Base-by-base conservation (phyloP, 2,113 vertebrate genomes). In the Cottus gobio region DNA sequence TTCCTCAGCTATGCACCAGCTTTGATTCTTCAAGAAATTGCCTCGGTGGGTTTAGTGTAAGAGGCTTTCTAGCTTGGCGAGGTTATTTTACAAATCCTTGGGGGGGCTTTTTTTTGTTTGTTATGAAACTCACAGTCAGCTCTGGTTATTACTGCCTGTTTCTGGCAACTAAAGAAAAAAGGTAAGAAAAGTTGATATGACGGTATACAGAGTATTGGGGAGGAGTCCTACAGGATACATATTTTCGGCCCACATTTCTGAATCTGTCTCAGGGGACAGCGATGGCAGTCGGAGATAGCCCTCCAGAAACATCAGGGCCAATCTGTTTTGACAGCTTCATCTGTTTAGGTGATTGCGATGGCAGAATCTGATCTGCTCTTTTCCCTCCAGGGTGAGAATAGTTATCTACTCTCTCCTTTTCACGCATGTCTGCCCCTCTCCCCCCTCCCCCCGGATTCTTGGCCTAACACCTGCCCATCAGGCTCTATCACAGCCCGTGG, bases 281-380 rank as follows among this genome's bases (percentile, higher is more conserved):
- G 87, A 89, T 84, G 77, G 75, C 63, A 68, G 77, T 34, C 37
- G 44, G 52, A 58, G 87, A 93, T 91, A 84, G 54, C 48, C 18
- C 50, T 82, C 61, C 26, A 24, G 81, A 88, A 88, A 89, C 80
- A 88, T 89, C 77, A 77, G 83, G 81, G 80, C 61, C 77, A 50
- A 87, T 91, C 82, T 85, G 87, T 93, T 93, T 87, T 89, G 86
- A 90, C 89, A 90, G 87, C 76, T 92, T 86, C 81, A 93, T 93
- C 89, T 64, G 80, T 79, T 88, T 48, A 62, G 74, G 84, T 78
- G 89, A 92, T 87, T 85, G 76, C 68, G 67, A 81, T 68, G 73
- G 26, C 60, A 89, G 86, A 89, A 93, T 93, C 91, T 84, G 93
- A 94, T 93, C 90, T 58, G 75, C 78, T 44, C 62, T 83, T 64